phyloP scores from a whole-genome alignment of 2,888 invertebrate genomes.

The Mongoloraphidia duomilia region DNA sequence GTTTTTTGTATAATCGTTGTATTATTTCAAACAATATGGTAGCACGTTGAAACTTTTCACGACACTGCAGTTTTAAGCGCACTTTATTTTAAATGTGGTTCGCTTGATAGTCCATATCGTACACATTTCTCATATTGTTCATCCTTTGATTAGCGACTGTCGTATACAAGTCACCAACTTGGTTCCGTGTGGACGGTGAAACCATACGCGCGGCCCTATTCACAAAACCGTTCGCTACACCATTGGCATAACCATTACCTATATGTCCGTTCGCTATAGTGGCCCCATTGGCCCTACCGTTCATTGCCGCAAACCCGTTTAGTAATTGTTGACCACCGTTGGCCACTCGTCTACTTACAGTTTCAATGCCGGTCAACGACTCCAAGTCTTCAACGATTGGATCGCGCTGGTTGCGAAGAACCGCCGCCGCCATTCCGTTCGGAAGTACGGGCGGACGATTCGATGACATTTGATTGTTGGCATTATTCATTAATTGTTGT shows the following conservation, averaged over 20 bases:
- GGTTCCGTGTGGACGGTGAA: not conserved
- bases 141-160: constrained; percentile 13
- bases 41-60: no score
- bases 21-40: no score
- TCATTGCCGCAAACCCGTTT: constrained; percentile 4
- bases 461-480: constrained; percentile 1
- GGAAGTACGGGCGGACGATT: constrained; percentile 5
- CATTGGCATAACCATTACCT: constrained; percentile 17
- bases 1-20: no score
- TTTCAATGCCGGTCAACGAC: constrained; percentile 24
- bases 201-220: no score
- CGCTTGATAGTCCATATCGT: constrained; percentile 18
- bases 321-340: not conserved
- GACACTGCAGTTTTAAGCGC: no score
- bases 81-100: constrained; percentile 19
- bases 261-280: constrained; percentile 11
- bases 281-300: constrained; percentile 17
- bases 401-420: constrained; percentile 8
- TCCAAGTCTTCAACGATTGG: constrained; percentile 23
- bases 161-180: constrained; percentile 1
- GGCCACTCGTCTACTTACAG: constrained; percentile 23
- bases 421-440: constrained; percentile 7
- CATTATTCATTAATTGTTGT: constrained; percentile 8
- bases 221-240: constrained; percentile 31
- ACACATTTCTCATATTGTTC: constrained; percentile 21